phyloP scores from a whole-genome alignment of 2,888 invertebrate species.

The Pilophorus perplexus region DNA sequence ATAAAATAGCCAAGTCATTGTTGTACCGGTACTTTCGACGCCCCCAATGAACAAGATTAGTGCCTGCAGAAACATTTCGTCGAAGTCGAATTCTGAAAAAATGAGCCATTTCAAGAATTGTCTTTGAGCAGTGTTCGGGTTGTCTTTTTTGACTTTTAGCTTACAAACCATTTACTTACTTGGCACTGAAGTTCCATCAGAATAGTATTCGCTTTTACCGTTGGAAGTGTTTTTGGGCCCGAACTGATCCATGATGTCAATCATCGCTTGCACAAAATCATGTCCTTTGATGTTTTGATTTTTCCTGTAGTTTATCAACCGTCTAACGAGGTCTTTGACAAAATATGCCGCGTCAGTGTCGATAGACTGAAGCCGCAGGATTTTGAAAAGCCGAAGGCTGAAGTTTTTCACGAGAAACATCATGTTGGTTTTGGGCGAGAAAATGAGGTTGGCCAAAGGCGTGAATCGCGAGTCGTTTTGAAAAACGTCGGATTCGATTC shows the following conservation, averaged over 20 bases:
- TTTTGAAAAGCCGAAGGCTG: neutral
- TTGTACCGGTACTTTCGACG: constrained; percentile 1
- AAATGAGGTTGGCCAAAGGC: neutral
- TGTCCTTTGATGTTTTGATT: neutral
- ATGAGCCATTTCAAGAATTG: too few species aligned
- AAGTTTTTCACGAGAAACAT: constrained; percentile 1
- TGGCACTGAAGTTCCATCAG: constrained; percentile 13
- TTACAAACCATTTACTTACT: too few species aligned
- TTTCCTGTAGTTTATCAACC: constrained; percentile 7
- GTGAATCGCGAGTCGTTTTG: constrained; percentile 17
- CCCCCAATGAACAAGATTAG: constrained; percentile 18
- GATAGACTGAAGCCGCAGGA: constrained; percentile 2
- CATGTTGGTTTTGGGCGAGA: neutral
- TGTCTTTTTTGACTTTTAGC: too few species aligned
- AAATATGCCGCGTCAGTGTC: neutral
- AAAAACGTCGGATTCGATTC: constrained; percentile 26
- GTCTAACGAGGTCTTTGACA: neutral
- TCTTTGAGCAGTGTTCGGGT: too few species aligned
- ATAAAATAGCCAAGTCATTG: constrained; percentile 18
- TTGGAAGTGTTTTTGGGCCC: too few species aligned
- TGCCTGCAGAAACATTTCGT: constrained; percentile 19
- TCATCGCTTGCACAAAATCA: constrained; percentile 22
- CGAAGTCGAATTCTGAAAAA: constrained; percentile 15
- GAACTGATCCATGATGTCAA: constrained; percentile 13
- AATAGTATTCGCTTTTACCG: neutral